Evolutionary conservation across 2,797 vertebrate genomes (phyloP), one percentile per base, ranked within the genome.

Genomic region (Bucorvus abyssinicus): DNA sequence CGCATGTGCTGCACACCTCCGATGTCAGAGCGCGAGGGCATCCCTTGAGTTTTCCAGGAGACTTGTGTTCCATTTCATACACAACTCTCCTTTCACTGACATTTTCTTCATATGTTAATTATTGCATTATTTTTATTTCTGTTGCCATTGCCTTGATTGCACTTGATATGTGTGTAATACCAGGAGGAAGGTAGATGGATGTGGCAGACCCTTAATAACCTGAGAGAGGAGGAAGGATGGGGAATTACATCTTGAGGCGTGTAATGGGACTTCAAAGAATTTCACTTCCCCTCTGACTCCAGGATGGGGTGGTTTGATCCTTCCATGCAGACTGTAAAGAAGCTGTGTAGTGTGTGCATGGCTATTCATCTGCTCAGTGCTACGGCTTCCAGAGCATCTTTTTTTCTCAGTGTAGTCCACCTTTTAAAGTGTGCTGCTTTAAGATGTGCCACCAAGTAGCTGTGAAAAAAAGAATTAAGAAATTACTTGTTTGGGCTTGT

Each of bases 1-100:
- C 0, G 0, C 1, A 0, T 27, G 69, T 47, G 15, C 40, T 23
- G 4, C 20, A 1, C 29, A 32, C 42, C 21, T 56, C 44, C 12
- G n/a, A 47, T 30, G 49, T 57, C 57, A 70, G 38, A 29, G 38
- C 2, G 0, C 1, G 0, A 1, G 50, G 44, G 14, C 24, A 24
- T 24, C 63, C 34, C 42, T 42, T 9, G 13, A 30, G 18, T 34
- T 6, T 38, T 34, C 49, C 52, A 5, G 18, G 13, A 20, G 24
- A 60, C 14, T 14, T n/a, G 14, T 63, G 11, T 26, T 68, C 44
- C 13, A 2, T 64, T 50, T 52, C 17, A 9, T 40, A 12, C 24
- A 4, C 24, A 19, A 2, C 42, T 73, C 29, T 44, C 71, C 36
- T 60, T 47, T 19, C 23, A 2, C 14, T n/a, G 44, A 36, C 6